phyloP scores from a whole-genome alignment of 2,113 vertebrate species.

The Hypocryptadius cinnamomeus region DNA sequence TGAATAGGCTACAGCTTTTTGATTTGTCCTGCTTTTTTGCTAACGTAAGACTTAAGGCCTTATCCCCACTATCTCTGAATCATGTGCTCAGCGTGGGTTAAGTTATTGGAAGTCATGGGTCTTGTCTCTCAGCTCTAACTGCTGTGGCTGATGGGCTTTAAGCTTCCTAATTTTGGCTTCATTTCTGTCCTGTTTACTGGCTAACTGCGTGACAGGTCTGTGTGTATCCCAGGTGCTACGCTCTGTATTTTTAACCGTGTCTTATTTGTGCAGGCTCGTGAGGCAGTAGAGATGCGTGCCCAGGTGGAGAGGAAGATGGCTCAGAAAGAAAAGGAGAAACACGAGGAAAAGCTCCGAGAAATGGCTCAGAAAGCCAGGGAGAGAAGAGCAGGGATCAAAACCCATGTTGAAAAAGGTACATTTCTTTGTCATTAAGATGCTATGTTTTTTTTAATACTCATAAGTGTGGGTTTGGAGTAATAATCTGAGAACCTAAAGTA shows the following conservation, averaged over 20 bases:
- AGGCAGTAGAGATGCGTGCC: conserved; percentile 97
- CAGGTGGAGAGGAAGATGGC: conserved; percentile 99
- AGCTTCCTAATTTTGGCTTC: background rate
- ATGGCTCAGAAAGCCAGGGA: conserved; percentile 95
- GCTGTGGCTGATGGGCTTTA: background rate
- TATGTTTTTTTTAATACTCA: background rate
- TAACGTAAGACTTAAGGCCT: background rate
- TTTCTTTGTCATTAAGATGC: background rate
- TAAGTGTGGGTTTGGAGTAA: background rate
- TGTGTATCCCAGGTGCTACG: background rate
- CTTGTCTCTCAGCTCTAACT: background rate
- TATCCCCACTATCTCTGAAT: background rate
- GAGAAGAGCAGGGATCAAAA: conserved; percentile 94
- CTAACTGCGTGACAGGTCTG: background rate
- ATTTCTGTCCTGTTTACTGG: background rate
- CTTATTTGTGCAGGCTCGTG: conserved; percentile 78
- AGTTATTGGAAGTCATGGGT: background rate
- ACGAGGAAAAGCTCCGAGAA: conserved; percentile 95
- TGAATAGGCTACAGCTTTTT: background rate
- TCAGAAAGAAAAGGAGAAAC: conserved; percentile 98
- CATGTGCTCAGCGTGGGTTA: background rate
- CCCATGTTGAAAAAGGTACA: conserved; percentile 90
- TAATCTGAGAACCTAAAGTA: background rate
- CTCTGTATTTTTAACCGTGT: background rate
- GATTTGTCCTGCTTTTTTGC: background rate